Conservation (phyloP, 2,113 vertebrate genomes). For the Petroica traversi region DNA sequence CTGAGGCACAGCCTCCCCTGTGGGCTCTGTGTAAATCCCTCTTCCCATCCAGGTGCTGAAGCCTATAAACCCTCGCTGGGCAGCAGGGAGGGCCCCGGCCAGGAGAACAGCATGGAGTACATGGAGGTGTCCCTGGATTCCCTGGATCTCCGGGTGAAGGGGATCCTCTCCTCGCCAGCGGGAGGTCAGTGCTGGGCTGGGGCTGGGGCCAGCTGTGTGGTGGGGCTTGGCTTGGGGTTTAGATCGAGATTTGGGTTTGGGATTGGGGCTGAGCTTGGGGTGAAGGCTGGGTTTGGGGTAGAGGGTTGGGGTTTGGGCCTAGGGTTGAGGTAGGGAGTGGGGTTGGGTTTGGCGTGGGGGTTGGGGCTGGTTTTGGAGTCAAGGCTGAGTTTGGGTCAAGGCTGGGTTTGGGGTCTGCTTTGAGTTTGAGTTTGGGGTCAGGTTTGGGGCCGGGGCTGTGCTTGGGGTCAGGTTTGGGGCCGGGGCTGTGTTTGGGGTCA, state of each 20-base stretch:
- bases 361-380: neutral
- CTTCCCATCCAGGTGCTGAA: conserved; percentile 65
- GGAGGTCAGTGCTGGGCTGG: conserved; percentile 74
- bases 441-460: too few species aligned
- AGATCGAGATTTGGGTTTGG: too few species aligned
- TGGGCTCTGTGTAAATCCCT: neutral
- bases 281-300: too few species aligned
- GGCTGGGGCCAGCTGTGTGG: fast-evolving
- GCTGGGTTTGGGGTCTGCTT: neutral
- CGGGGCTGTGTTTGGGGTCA: neutral
- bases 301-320: too few species aligned
- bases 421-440: neutral
- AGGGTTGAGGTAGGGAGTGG: fast-evolving
- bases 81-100: conserved; percentile 63
- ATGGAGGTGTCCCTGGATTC: conserved; percentile 90
- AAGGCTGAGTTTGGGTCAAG: too few species aligned
- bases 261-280: neutral
- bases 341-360: neutral
- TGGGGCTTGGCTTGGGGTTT: fast-evolving
- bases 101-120: conserved; percentile 80
- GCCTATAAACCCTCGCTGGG: conserved; percentile 63
- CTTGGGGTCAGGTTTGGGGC: neutral
- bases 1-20: neutral
- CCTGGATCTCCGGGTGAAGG: conserved; percentile 88
- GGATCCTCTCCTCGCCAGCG: conserved; percentile 78